Evolutionary conservation across 2,113 vertebrate genomes (phyloP).

Genomic region (Anguilla rostrata): DNA sequence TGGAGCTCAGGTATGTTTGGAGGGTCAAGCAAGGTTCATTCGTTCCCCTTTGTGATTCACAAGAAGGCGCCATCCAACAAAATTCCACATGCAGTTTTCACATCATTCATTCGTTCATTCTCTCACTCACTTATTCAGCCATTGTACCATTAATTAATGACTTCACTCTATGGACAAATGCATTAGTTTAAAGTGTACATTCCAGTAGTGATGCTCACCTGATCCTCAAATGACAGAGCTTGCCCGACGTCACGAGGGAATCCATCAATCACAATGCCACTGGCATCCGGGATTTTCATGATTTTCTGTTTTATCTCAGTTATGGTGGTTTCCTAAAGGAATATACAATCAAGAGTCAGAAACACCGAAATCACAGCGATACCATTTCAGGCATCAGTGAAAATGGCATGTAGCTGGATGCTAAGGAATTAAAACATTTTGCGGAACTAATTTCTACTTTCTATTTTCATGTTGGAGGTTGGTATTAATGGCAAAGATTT

Average conservation of each 20-base stretch:
- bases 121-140: neutral
- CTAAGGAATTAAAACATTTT: neutral
- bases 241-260: conserved; percentile 96
- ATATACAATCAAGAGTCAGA: neutral
- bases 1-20: conserved; percentile 20
- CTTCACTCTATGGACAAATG: neutral
- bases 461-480: too few species aligned
- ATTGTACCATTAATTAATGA: neutral
- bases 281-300: conserved; percentile 96
- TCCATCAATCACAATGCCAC: conserved; percentile 92
- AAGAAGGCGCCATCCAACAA: too few species aligned
- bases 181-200: neutral
- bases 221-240: conserved; percentile 95
- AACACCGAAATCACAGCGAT: neutral
- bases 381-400: neutral
- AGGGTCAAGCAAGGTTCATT: too few species aligned
- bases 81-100: too few species aligned
- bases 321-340: conserved; percentile 93
- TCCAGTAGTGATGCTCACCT: conserved; percentile 73
- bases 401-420: neutral
- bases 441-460: neutral
- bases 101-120: too few species aligned
- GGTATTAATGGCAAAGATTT: too few species aligned
- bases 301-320: conserved; percentile 97
- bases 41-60: too few species aligned